Conservation (phyloP, 2,888 invertebrate species). For the Synanthedon myopaeformis region DNA sequence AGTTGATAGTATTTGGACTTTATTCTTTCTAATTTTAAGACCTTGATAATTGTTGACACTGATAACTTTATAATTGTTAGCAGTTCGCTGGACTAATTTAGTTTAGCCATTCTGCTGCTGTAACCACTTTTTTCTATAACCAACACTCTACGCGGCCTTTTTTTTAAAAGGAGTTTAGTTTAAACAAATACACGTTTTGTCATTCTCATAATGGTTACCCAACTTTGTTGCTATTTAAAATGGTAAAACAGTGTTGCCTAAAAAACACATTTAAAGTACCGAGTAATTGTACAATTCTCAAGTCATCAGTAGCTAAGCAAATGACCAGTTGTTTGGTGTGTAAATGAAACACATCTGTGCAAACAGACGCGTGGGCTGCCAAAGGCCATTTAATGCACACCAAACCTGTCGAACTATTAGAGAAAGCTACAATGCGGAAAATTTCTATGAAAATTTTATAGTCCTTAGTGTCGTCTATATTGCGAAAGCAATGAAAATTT, state of each 20-base stretch:
- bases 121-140: too few species aligned
- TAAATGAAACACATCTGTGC: constrained; percentile 42
- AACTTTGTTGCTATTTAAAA: not conserved
- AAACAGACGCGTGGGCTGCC: constrained; percentile 29
- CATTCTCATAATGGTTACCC: too few species aligned
- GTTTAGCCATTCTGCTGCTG: too few species aligned
- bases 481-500: not conserved
- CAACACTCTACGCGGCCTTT: too few species aligned
- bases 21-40: too few species aligned
- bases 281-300: constrained; percentile 16
- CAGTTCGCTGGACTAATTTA: too few species aligned
- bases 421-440: constrained; percentile 2
- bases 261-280: constrained; percentile 27
- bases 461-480: not conserved
- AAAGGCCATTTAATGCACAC: constrained; percentile 23
- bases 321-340: constrained; percentile 29
- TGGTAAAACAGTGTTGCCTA: constrained; percentile 1
- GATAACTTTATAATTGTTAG: too few species aligned
- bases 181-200: too few species aligned
- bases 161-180: too few species aligned
- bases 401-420: constrained; percentile 1
- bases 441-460: not conserved
- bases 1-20: too few species aligned
- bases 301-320: constrained; percentile 23
- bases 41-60: too few species aligned